Percentiles rank a stretch among this genome's conserved stretches.
Conservation (phyloP, 2,797 vertebrate species). For the Enteromius argenteus region DNA sequence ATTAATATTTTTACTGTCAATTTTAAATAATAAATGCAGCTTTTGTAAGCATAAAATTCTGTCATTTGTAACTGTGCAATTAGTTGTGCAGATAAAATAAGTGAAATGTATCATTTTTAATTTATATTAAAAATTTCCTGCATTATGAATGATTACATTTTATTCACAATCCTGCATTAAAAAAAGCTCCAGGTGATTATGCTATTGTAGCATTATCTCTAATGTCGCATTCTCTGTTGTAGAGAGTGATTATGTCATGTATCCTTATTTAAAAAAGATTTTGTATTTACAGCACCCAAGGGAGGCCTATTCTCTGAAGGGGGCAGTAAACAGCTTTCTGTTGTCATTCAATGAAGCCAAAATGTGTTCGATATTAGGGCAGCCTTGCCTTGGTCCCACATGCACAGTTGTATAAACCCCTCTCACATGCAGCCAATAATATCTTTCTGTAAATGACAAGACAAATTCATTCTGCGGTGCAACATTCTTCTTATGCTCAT, state of each 20-base stretch:
- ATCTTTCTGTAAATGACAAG: conserved; percentile 7
- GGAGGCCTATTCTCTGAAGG: neutral
- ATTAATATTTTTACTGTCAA: neutral
- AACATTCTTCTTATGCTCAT: neutral
- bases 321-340: conserved; percentile 53
- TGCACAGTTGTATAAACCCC: conserved; percentile 47
- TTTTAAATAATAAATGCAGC: neutral
- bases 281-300: conserved; percentile 2
- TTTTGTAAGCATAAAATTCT: neutral
- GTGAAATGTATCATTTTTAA: neutral
- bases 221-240: neutral
- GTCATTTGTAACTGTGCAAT: neutral
- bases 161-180: neutral
- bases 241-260: neutral
- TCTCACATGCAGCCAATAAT: conserved; percentile 48
- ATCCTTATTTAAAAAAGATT: neutral
- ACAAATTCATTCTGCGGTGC: conserved; percentile 22
- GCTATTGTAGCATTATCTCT: neutral
- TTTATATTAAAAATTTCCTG: neutral
- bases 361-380: conserved; percentile 57
- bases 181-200: neutral
- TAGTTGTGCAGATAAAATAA: neutral
- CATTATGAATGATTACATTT: neutral
- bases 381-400: conserved; percentile 38
- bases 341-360: conserved; percentile 36